Percentiles rank a stretch among this genome's conserved stretches.
phyloP scores from a whole-genome alignment of 2,888 invertebrate genomes.

The Nomada goodeniana region DNA sequence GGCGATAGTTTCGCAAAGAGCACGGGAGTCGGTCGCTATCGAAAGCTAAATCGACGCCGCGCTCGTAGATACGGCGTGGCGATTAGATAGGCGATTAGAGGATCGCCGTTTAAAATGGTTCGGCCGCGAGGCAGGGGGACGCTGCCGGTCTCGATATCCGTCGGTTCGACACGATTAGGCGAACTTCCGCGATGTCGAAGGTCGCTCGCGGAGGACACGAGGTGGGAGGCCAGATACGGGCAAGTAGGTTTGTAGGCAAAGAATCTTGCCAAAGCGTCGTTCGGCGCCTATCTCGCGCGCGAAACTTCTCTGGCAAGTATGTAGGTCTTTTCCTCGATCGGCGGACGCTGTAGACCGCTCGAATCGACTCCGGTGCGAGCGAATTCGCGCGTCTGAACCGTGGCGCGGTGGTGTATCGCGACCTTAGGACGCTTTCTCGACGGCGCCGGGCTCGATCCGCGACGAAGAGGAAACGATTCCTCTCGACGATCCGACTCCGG shows the following conservation, averaged over 20 bases:
- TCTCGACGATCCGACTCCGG: too few species aligned
- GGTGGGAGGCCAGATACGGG: conserved; percentile 31
- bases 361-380: background rate
- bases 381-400: conserved; percentile 2
- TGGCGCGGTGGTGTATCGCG: conserved; percentile 5
- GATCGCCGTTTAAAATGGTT: conserved; percentile 40
- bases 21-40: conserved; percentile 19
- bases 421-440: conserved; percentile 11
- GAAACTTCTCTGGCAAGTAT: conserved; percentile 24
- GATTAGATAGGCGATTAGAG: conserved; percentile 73
- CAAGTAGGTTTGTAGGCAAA: conserved; percentile 57
- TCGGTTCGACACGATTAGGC: conserved; percentile 34
- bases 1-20: conserved; percentile 25
- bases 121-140: conserved; percentile 4
- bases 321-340: conserved; percentile 21
- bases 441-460: conserved; percentile 5
- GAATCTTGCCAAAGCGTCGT: conserved; percentile 48
- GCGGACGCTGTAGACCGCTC: background rate
- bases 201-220: conserved; percentile 31
- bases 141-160: conserved; percentile 36
- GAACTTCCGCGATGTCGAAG: conserved; percentile 61
- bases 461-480: background rate
- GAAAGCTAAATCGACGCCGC: conserved; percentile 50
- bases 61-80: conserved; percentile 52
- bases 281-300: conserved; percentile 38